Base-by-base conservation (phyloP, 2,888 invertebrate genomes). In the Rhamphomyia laevipes region DNA sequence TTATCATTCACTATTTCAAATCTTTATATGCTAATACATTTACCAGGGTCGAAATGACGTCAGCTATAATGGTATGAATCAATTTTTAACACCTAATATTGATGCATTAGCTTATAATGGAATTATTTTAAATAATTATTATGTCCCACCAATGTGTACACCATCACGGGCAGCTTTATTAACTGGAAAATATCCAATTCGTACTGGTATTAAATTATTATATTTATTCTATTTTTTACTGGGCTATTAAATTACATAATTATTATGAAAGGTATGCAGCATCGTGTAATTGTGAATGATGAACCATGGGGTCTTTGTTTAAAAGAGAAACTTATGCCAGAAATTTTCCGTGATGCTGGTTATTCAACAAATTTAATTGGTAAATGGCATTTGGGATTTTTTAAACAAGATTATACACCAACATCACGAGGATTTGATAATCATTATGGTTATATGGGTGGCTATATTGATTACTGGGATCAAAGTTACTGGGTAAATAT, bases 321-420 rank as follows among this genome's bases (percentile, higher is more conserved):
- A 6, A 70, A 75, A 16, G 81, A 83, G 58, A 82, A 77, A 55
- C 71, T 89, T 10, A 69, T 92, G 57, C 86, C 90, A 0, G 74
- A 86, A 56, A 74, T 77, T 60, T 71, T 80, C 51, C 73, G 73
- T 58, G 78, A 83, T 56, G 71, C 86, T 54, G 89, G 87, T 0
- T 94, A 93, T 66, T 67, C 71, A 27, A 90, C 90, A 0, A 83
- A 87, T 63, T 75, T 89, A 7, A 78, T 94, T 10, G 94, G 94
- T 18, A 94, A 94, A 74, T 93, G 93, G 93, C 85, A 87, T 66
- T 76, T 92, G 51, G 93, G 93, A 6, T 88, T 83, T 75, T 83
- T 80, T 56, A 74, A 77, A 46, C 59, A 59, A 13, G 56, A 55
- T 1, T 73, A 73, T 61, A 80, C 84, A 11, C 89, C 90, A 1